Evolutionary conservation across 2,113 vertebrate genomes (phyloP).

Genomic region (Cheilinus undulatus): DNA sequence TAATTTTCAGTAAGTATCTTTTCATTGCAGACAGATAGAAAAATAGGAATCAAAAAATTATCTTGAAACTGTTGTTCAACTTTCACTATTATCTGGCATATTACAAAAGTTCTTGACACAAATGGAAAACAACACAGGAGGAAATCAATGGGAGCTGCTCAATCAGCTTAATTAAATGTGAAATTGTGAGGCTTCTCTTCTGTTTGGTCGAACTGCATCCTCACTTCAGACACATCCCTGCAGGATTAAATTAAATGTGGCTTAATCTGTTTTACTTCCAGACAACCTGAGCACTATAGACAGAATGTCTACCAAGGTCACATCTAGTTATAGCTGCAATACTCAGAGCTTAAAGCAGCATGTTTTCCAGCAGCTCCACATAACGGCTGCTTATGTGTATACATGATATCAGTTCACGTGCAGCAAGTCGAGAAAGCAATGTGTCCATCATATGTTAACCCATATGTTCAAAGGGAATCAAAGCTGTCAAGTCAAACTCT

Average conservation of each 20-base stretch:
- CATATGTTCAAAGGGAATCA: not conserved
- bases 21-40: too few species aligned
- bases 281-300: slow-evolving; percentile 3
- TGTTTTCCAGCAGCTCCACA: not conserved
- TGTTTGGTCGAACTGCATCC: slow-evolving; percentile 9
- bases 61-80: not conserved
- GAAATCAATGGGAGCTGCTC: slow-evolving; percentile 21
- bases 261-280: slow-evolving; percentile 38
- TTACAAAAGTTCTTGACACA: not conserved
- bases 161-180: slow-evolving; percentile 42
- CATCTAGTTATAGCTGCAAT: not conserved
- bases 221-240: slow-evolving; percentile 37
- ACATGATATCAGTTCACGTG: not conserved
- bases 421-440: not conserved
- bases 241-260: slow-evolving; percentile 18
- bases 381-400: not conserved
- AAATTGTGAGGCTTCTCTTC: slow-evolving; percentile 8
- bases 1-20: not conserved
- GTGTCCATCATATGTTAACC: not conserved
- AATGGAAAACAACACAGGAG: slow-evolving; percentile 5
- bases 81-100: not conserved
- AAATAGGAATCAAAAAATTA: not conserved
- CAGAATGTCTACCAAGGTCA: slow-evolving; percentile 3
- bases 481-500: too few species aligned
- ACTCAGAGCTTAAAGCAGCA: not conserved